These are phyloP conservation scores for Popillia japonica DNA, from an alignment of 1,140 invertebrate genomes.

Conservation along the genomic window DNA sequence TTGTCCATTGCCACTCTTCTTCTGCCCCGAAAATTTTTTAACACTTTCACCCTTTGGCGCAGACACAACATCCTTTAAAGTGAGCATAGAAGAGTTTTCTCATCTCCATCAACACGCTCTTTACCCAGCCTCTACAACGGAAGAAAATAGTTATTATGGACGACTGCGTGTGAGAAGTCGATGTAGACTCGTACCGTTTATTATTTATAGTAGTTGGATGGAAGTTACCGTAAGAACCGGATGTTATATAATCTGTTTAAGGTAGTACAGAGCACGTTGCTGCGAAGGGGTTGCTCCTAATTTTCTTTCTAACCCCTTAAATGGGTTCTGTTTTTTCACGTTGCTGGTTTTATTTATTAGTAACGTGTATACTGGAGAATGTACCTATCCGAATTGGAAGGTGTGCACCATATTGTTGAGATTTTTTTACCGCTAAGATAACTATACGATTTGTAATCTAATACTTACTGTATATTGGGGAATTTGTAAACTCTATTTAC, in stretches of 20 bases:
- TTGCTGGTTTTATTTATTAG: conserved; percentile 23
- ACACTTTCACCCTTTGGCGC: conserved; percentile 33
- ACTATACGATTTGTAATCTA: too few species aligned
- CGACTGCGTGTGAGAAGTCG: conserved; percentile 14
- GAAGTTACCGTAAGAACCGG: conserved; percentile 20
- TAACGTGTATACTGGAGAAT: neutral
- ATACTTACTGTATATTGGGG: too few species aligned
- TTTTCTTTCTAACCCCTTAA: conserved; percentile 20
- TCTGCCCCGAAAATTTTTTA: conserved; percentile 16
- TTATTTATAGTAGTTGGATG: conserved; percentile 29
- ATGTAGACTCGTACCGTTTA: neutral
- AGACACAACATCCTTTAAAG: conserved; percentile 30
- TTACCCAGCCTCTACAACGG: neutral
- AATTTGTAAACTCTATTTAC: too few species aligned
- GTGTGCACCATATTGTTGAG: neutral
- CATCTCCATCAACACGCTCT: conserved; percentile 23
- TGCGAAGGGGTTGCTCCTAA: conserved; percentile 12
- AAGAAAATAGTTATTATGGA: conserved; percentile 31
- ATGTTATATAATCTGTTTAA: conserved; percentile 28
- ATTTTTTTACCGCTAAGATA: neutral
- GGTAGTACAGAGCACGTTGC: conserved; percentile 1
- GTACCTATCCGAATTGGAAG: neutral
- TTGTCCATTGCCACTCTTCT: conserved; percentile 27
- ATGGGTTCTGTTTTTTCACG: conserved; percentile 8
- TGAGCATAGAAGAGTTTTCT: neutral